Evolutionary conservation across 2,113 vertebrate genomes (phyloP).

Genomic region (Mola mola): DNA sequence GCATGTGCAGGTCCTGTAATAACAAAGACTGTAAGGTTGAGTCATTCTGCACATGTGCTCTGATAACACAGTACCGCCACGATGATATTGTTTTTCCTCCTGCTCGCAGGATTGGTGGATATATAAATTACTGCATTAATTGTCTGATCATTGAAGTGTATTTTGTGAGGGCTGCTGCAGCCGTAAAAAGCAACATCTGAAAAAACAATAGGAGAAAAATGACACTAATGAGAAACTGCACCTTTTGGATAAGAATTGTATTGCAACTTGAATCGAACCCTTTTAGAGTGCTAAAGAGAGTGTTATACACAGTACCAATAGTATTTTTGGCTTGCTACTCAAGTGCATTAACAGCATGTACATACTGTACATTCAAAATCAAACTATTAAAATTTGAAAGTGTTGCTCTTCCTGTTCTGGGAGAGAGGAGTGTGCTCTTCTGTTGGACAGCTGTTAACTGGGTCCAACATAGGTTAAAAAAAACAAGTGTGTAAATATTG

Average conservation of each 20-base stretch:
- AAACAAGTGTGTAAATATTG: slow-evolving; percentile 63
- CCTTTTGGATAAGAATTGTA: no score
- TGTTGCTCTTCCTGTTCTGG: slow-evolving; percentile 46
- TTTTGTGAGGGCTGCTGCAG: not conserved
- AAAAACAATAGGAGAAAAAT: not conserved
- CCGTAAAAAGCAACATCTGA: not conserved
- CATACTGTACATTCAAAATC: no score
- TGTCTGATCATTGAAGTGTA: slow-evolving; percentile 20
- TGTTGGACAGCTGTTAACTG: slow-evolving; percentile 67
- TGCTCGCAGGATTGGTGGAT: slow-evolving; percentile 23
- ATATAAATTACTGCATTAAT: slow-evolving; percentile 49
- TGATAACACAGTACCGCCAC: slow-evolving; percentile 49
- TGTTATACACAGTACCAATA: no score
- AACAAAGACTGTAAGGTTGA: no score
- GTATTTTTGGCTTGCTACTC: no score
- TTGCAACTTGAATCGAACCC: no score
- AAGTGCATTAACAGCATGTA: no score
- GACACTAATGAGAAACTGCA: no score
- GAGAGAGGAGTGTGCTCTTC: slow-evolving; percentile 54
- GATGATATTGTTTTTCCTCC: slow-evolving; percentile 63
- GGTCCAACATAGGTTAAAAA: slow-evolving; percentile 71
- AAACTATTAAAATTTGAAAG: no score
- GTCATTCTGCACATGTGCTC: slow-evolving; percentile 37
- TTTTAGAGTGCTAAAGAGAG: no score
- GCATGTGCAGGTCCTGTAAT: slow-evolving; percentile 53